Percentiles rank a stretch among this genome's conserved stretches.
Conservation (phyloP, 1,140 invertebrate species). For the Druon quercuslanigerum region DNA sequence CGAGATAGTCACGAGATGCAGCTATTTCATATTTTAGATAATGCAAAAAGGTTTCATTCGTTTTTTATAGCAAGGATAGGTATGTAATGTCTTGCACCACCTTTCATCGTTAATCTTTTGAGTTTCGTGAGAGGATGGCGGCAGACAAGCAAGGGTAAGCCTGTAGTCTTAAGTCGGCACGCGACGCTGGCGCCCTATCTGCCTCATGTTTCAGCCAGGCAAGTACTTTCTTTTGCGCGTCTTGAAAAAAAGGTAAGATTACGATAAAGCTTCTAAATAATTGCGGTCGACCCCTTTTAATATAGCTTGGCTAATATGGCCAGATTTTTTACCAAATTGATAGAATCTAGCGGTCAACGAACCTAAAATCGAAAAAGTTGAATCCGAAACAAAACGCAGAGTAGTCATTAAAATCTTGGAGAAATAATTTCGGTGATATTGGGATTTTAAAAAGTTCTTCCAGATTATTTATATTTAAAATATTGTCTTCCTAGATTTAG, state of each 20-base stretch:
- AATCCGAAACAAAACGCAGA: conserved; percentile 35
- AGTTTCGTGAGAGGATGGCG: conserved; percentile 52
- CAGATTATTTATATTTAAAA: no score
- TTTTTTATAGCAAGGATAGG: conserved; percentile 53
- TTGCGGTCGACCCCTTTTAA: conserved; percentile 49
- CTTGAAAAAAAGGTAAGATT: conserved; percentile 59
- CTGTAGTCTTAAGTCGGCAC: conserved; percentile 56
- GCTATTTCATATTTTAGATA: conserved; percentile 50
- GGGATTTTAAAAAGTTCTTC: no score
- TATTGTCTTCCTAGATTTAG: no score
- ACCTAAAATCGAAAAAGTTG: conserved; percentile 25
- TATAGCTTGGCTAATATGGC: conserved; percentile 37
- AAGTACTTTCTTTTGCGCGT: conserved; percentile 57
- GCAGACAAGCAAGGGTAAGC: conserved; percentile 54
- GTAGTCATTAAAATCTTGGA: no score
- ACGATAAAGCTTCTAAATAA: conserved; percentile 62
- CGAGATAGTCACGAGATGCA: conserved; percentile 34
- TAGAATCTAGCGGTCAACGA: conserved; percentile 46
- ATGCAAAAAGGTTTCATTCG: conserved; percentile 55
- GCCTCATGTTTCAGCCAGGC: conserved; percentile 55
- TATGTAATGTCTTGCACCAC: conserved; percentile 57
- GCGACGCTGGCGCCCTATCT: conserved; percentile 55
- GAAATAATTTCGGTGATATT: no score
- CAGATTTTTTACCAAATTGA: conserved; percentile 37
- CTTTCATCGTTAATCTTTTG: conserved; percentile 57